Evolutionary conservation across 2,888 invertebrate species (phyloP), one percentile per base, ranked within the genome.

Genomic region (Thalpophila matura): DNA sequence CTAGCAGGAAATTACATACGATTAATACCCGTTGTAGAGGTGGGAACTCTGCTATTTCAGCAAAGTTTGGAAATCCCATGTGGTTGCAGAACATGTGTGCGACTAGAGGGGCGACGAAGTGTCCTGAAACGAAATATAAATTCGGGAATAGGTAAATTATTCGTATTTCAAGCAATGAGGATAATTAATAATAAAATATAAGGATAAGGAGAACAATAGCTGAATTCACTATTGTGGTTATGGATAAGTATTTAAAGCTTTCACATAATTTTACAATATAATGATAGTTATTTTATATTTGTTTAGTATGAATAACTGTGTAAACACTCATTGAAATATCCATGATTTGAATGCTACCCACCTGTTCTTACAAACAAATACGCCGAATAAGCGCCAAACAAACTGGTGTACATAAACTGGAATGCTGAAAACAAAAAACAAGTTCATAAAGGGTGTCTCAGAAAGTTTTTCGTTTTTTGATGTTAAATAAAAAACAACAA

Each of bases 41-140:
- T 3, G 91, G 91, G 65, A 90, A 95, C 27, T 90, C 88, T 0
- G 74, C 64, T 4, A 95, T 87, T 70, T 93, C 98, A 3, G 95
- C 95, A 72, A 99, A 95, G 88, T 99, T 98, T 0, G 99, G 99
- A 85, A 99, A 97, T 6, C 99, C 99, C 98, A 99, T 99, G 90
- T 98, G 98, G 91, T 99, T 99, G 91, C 99, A 99, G 90, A 99
- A 99, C 29, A 98, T 97, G 90, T 99, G 99, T 1, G 97, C 98
- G 14, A 98, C 90, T 78, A 99, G 96, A 3, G 98, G 98, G 1
- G 99, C 98, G 16, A 97, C 95, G 80, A 99, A 96, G 89, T 99
- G 99, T 33, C 99, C 98, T 96, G 94, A 24, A 92, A 69, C 51
- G 18, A 2, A 14, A 27, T 14, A 5, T 3, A 29, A 45, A 10